Evolutionary conservation across 2,113 vertebrate genomes (phyloP).

Genomic region (Dipodomys ordii): DNA sequence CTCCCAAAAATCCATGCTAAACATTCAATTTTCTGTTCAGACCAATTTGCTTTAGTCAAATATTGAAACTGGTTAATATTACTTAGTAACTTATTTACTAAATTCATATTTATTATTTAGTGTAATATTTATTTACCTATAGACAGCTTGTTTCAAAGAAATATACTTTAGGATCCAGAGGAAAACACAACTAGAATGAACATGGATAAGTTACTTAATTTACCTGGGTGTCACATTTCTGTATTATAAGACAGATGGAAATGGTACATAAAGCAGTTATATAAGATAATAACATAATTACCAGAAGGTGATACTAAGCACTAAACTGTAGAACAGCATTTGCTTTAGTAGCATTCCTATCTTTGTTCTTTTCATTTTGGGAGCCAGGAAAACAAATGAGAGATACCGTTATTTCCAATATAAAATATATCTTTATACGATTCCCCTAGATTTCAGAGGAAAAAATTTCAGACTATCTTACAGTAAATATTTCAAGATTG

Average conservation of each 20-base stretch:
- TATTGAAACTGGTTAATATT: background rate
- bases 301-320: background rate
- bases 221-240: background rate
- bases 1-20: background rate
- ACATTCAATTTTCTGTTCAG: background rate
- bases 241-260: background rate
- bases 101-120: background rate
- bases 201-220: background rate
- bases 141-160: constrained; percentile 16
- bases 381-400: background rate
- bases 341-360: background rate
- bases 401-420: background rate
- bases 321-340: background rate
- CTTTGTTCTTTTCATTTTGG: background rate
- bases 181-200: constrained; percentile 22
- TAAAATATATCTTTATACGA: background rate
- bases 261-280: background rate
- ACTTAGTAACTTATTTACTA: background rate
- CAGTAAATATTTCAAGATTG: background rate
- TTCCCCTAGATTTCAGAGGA: constrained; percentile 32
- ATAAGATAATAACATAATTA: background rate
- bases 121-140: constrained; percentile 21
- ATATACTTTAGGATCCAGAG: background rate
- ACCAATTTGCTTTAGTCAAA: constrained; percentile 31
- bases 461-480: constrained; percentile 12